Evolutionary conservation across 92 coral and sea anemone species (phyloP).

Genomic region (Galaxea fascicularis): DNA sequence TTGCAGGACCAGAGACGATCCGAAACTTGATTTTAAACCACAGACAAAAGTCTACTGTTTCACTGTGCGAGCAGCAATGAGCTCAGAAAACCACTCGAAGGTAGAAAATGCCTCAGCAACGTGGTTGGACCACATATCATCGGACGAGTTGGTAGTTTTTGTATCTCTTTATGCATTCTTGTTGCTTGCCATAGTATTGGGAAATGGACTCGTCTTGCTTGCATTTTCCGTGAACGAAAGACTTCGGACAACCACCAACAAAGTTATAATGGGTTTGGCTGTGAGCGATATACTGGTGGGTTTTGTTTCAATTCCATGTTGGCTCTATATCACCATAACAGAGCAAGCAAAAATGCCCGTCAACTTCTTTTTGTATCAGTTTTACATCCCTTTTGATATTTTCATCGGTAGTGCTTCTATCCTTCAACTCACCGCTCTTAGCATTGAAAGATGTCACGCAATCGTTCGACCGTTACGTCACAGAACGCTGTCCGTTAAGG

Average conservation of each 20-base stretch:
- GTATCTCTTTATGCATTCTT: conserved; percentile 56
- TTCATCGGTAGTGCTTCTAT: conserved; percentile 93
- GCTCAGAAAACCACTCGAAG: background rate
- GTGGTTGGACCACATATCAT: conserved; percentile 24
- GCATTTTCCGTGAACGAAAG: conserved; percentile 78
- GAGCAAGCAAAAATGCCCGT: conserved; percentile 37
- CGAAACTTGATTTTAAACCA: background rate
- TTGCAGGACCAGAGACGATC: background rate
- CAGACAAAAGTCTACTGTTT: too few species aligned
- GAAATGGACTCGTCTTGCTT: conserved; percentile 81
- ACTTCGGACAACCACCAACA: conserved; percentile 77
- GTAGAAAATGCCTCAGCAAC: background rate
- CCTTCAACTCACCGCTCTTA: conserved; percentile 87
- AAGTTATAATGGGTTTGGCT: conserved; percentile 79
- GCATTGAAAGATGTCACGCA: conserved; percentile 92
- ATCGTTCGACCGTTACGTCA: conserved; percentile 86
- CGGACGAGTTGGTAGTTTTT: conserved; percentile 41
- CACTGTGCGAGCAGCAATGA: background rate
- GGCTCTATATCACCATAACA: conserved; percentile 65
- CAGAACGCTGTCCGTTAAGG: conserved; percentile 68
- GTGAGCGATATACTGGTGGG: conserved; percentile 90
- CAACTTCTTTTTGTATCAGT: conserved; percentile 37
- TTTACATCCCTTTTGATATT: conserved; percentile 91
- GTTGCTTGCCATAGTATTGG: conserved; percentile 61
- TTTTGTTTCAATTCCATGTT: conserved; percentile 81